Conservation (phyloP, 2,888 invertebrate species). For the Ypsolopha scabrella region DNA sequence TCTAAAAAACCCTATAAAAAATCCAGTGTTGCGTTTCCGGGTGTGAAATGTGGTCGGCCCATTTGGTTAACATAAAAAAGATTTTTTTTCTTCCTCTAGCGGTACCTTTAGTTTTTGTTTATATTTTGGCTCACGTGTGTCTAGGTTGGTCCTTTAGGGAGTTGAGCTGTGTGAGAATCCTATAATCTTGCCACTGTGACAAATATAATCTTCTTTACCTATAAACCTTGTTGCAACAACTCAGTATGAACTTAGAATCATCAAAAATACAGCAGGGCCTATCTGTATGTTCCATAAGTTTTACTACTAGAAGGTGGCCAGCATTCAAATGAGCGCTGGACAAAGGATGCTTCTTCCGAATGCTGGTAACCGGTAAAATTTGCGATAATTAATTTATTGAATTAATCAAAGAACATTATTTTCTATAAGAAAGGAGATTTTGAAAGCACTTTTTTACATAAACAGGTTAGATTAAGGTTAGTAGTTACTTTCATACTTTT, state of each 20-base stretch:
- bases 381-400: too few relatives aligned
- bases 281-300: too few relatives aligned
- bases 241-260: too few relatives aligned
- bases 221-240: not conserved
- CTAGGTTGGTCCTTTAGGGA: not conserved
- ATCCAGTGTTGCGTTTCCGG: slow-evolving; percentile 49
- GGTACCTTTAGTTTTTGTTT: slow-evolving; percentile 20
- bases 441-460: too few relatives aligned
- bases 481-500: too few relatives aligned
- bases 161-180: slow-evolving; percentile 7
- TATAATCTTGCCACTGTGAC: not conserved
- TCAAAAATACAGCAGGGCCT: not conserved
- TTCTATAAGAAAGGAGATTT: too few relatives aligned
- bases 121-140: slow-evolving; percentile 12
- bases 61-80: slow-evolving; percentile 41
- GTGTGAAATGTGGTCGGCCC: slow-evolving; percentile 57
- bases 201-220: not conserved
- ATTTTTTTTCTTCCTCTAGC: slow-evolving; percentile 17
- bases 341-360: too few relatives aligned
- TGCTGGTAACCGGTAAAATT: too few relatives aligned
- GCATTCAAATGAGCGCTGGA: too few relatives aligned
- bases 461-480: too few relatives aligned
- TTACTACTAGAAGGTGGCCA: too few relatives aligned
- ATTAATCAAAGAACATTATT: too few relatives aligned
- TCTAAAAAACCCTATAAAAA: slow-evolving; percentile 22